Evolutionary conservation across 1,140 invertebrate species (phyloP).

Genomic region (Stegodyphus mimosarum): DNA sequence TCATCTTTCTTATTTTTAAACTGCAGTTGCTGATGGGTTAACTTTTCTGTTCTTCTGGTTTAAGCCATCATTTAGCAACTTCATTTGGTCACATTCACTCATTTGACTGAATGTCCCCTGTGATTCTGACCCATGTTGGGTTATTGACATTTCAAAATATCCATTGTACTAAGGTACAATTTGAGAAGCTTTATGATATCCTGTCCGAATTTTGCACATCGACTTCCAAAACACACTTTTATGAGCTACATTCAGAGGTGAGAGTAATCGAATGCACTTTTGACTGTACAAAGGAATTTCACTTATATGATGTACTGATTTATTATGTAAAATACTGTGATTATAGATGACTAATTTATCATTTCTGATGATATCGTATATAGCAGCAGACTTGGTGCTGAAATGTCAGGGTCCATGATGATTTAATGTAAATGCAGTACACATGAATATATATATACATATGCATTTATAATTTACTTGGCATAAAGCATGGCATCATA

Average conservation of each 20-base stretch:
- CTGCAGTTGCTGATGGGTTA: constrained; percentile 47
- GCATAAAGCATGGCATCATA: too few relatives aligned
- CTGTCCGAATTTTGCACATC: constrained; percentile 61
- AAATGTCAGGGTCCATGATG: too few relatives aligned
- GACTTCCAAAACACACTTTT: constrained; percentile 60
- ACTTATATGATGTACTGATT: constrained; percentile 26
- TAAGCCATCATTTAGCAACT: constrained; percentile 40
- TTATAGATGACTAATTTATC: not conserved
- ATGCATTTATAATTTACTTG: too few relatives aligned
- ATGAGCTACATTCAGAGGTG: constrained; percentile 58
- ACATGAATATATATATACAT: too few relatives aligned
- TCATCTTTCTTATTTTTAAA: constrained; percentile 32
- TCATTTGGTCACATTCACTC: constrained; percentile 52
- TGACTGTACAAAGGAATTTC: constrained; percentile 20
- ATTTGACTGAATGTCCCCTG: constrained; percentile 52
- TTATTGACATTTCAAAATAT: constrained; percentile 51
- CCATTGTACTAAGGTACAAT: constrained; percentile 51
- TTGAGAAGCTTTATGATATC: constrained; percentile 59
- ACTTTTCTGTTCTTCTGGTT: constrained; percentile 36
- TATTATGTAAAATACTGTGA: constrained; percentile 41
- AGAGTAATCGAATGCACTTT: constrained; percentile 35
- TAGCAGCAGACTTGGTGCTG: too few relatives aligned
- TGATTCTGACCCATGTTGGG: constrained; percentile 60
- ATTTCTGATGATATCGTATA: not conserved
- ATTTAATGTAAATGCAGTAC: too few relatives aligned